These are phyloP conservation scores for Isoperla grammatica DNA, from an alignment of 2,888 invertebrate genomes.

Conservation along the genomic window DNA sequence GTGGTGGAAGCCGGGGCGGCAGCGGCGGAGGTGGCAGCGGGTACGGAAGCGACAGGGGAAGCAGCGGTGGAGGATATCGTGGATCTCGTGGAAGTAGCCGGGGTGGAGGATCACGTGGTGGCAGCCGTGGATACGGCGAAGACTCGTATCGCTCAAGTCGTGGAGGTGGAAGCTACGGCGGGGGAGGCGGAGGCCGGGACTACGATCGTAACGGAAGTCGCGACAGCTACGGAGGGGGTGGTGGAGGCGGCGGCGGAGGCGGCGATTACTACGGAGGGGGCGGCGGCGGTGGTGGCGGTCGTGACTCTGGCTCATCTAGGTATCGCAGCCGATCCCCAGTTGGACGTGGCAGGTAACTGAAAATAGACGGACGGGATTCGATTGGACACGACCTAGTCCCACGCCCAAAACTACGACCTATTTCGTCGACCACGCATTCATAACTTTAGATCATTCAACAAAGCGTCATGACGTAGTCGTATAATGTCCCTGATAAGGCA, in stretches of 20 bases:
- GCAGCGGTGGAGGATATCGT: conserved; percentile 39
- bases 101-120: conserved; percentile 35
- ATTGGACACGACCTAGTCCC: background rate
- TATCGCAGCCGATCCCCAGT: conserved; percentile 50
- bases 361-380: background rate
- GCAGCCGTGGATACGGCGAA: conserved; percentile 37
- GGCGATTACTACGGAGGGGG: conserved; percentile 46
- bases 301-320: conserved; percentile 49
- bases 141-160: conserved; percentile 40
- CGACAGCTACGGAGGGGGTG: conserved; percentile 38
- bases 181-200: conserved; percentile 42
- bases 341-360: conserved; percentile 48
- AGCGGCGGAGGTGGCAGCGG: conserved; percentile 49
- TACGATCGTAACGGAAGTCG: conserved; percentile 41
- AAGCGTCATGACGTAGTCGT: too few relatives aligned
- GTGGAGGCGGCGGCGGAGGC: conserved; percentile 34
- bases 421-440: too few relatives aligned
- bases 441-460: too few relatives aligned
- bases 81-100: conserved; percentile 21
- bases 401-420: too few relatives aligned
- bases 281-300: conserved; percentile 48
- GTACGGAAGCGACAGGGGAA: conserved; percentile 44
- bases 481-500: too few relatives aligned
- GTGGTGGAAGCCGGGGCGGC: conserved; percentile 45
- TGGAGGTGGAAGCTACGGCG: conserved; percentile 31